Evolutionary conservation across 2,113 vertebrate species (phyloP).

Genomic region (Psophia crepitans): DNA sequence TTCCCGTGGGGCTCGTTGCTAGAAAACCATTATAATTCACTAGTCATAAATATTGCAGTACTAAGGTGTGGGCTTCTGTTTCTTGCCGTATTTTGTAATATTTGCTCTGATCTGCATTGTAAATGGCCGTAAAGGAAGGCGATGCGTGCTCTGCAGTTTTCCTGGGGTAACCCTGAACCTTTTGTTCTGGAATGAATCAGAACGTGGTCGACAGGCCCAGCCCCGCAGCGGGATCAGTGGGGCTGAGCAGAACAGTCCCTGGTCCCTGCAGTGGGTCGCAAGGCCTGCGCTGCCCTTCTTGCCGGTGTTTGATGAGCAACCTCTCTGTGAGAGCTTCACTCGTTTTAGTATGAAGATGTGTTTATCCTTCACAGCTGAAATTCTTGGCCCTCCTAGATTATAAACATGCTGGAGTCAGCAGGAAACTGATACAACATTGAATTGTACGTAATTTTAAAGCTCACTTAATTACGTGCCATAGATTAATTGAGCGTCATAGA

Average conservation of each 20-base stretch:
- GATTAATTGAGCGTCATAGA: not conserved
- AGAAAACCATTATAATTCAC: not conserved
- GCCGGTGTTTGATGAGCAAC: not conserved
- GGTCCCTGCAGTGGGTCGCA: not conserved
- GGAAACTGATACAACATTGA: not conserved
- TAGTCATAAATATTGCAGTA: not conserved
- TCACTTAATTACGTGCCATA: accelerated
- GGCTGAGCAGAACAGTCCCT: not conserved
- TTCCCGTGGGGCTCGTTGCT: not conserved
- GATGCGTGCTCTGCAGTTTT: not conserved
- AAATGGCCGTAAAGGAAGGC: not conserved
- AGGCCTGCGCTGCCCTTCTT: not conserved
- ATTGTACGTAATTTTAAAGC: not conserved
- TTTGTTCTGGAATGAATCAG: not conserved
- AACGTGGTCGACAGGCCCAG: not conserved
- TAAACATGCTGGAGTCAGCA: not conserved
- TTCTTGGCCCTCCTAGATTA: not conserved
- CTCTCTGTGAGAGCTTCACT: not conserved
- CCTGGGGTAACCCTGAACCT: not conserved
- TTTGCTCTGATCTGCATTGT: not conserved
- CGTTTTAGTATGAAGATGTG: not conserved
- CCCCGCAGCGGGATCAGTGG: not conserved
- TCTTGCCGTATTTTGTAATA: not conserved
- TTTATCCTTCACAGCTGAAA: not conserved
- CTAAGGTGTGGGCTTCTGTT: not conserved